Evolutionary conservation across 2,888 invertebrate genomes (phyloP), one percentile per base, ranked within the genome.

Genomic region (Eumacrocentrus americanus): DNA sequence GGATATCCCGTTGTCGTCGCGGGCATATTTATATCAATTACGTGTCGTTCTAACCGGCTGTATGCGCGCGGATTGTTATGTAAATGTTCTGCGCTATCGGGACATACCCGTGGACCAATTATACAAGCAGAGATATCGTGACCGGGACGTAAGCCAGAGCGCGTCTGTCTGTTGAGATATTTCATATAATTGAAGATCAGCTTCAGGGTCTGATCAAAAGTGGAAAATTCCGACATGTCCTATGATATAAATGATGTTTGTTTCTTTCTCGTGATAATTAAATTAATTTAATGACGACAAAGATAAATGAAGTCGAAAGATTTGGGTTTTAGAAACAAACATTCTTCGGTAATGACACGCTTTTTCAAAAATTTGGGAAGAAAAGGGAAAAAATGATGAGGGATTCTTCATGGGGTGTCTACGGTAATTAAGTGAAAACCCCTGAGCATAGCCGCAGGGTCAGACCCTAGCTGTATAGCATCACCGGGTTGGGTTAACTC

Each of bases 11-110:
- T 67, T 67, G 70, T 70, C 72, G 64, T 71, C 71, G 25, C 73
- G 63, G 47, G 72, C 71, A 76, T 79, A 78, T 80, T 79, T 80
- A 79, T 80, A 79, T 80, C 78, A 79, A 78, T 80, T 78, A 77
- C 73, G 74, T 73, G 76, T 77, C 75, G 71, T 74, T 78, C 72
- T 66, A 61, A 63, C 72, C 71, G 66, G 62, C 67, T n/a, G 29
- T 9, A 29, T 4, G 5, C 69, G 69, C 70, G 72, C 68, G 74
- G 70, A 79, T 79, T 78, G 77, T 78, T 75, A 78, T 79, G 79
- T 78, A 76, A 78, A 80, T 79, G 63, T 62, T 58, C 37, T 54
- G 58, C 60, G 53, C 48, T 40, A 42, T 50, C 35, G 48, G 50
- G 51, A 16, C 54, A 46, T n/a, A n/a, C n/a, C 52, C 44, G 38